These are phyloP conservation scores for Brachionus asplanchnoidis DNA, from an alignment of 1,140 invertebrate genomes.

Conservation along the genomic window DNA sequence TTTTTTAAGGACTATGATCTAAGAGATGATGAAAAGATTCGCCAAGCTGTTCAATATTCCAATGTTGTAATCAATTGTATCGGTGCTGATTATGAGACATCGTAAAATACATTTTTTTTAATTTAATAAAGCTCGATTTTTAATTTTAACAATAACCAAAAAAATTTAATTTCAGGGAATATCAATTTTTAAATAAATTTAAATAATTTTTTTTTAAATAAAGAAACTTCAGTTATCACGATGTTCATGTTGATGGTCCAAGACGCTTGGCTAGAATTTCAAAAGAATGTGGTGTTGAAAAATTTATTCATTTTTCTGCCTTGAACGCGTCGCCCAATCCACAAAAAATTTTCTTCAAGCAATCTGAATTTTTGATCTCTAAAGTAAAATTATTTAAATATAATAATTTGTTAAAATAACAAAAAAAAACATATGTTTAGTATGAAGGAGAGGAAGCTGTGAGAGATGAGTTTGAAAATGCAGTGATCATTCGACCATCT, in stretches of 20 bases:
- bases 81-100: constrained; percentile 83
- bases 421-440: constrained; percentile 45
- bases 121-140: neutral
- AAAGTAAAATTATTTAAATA: constrained; percentile 48
- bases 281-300: constrained; percentile 58
- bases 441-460: constrained; percentile 80
- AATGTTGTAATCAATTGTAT: constrained; percentile 95
- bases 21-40: constrained; percentile 78
- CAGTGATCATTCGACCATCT: constrained; percentile 82
- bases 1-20: constrained; percentile 69
- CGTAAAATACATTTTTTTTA: constrained; percentile 51
- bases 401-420: too few species aligned
- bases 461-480: constrained; percentile 85
- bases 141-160: constrained; percentile 8
- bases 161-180: neutral
- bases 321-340: constrained; percentile 56
- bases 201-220: neutral
- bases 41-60: constrained; percentile 82
- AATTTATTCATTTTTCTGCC: constrained; percentile 59
- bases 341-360: constrained; percentile 46
- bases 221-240: constrained; percentile 52
- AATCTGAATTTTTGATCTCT: constrained; percentile 50
- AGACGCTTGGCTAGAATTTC: constrained; percentile 55
- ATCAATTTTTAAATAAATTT: too few species aligned
- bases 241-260: constrained; percentile 54